Percentiles rank a stretch among this genome's conserved stretches.
Conservation (phyloP, 2,888 invertebrate genomes). For the Shargacucullia verbasci region DNA sequence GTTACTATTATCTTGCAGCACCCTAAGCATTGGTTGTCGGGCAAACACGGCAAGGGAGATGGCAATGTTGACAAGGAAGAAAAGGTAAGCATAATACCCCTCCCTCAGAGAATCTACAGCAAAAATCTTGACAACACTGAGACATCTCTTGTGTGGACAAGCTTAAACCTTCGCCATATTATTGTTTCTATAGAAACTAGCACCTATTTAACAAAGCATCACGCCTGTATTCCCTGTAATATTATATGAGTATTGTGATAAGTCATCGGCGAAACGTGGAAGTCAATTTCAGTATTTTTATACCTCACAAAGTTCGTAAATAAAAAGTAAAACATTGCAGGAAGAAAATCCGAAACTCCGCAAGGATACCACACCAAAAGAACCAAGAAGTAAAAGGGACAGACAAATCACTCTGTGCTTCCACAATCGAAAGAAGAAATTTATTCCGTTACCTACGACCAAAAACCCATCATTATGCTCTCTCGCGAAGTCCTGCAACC, state of each 20-base stretch:
- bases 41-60: background rate
- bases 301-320: background rate
- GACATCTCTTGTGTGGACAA: no score
- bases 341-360: background rate
- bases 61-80: background rate
- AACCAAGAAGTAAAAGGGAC: background rate
- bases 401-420: background rate
- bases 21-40: background rate
- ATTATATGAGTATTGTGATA: no score
- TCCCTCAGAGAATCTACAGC: no score
- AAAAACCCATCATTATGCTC: background rate
- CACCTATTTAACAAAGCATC: no score
- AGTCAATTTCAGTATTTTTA: no score
- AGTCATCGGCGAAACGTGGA: no score
- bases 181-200: no score
- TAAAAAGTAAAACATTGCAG: background rate
- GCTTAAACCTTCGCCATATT: no score
- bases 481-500: background rate
- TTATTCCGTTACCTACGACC: background rate
- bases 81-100: background rate
- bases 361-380: background rate
- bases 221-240: no score
- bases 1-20: background rate
- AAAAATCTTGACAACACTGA: no score
- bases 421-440: slow-evolving; percentile 2